A percentile compares a stretch with the other conserved stretches of the same genome.
phyloP scores from a whole-genome alignment of 2,888 invertebrate species.

The Uropetala carovei region DNA sequence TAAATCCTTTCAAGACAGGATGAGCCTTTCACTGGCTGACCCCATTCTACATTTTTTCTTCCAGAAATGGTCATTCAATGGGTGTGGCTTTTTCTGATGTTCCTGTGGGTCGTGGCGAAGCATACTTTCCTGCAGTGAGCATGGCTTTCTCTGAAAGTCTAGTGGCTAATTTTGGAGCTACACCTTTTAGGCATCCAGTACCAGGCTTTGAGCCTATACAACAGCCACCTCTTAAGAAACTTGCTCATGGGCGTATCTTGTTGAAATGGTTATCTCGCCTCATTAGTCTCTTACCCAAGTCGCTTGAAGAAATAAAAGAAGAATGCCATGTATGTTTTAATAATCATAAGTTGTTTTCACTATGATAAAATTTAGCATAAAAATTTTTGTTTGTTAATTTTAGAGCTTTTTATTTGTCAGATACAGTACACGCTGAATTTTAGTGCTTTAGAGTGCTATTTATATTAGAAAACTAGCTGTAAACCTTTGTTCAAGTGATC shows the following conservation, averaged over 20 bases:
- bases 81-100: constrained; percentile 86
- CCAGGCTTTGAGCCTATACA: constrained; percentile 83
- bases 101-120: constrained; percentile 83
- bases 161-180: constrained; percentile 87
- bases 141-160: constrained; percentile 86
- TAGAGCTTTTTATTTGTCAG: too few species aligned
- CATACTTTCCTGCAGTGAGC: constrained; percentile 89
- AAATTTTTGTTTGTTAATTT: not conserved
- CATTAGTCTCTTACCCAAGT: not conserved
- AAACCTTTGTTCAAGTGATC: too few species aligned
- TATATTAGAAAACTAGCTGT: too few species aligned
- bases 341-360: not conserved
- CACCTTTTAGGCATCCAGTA: constrained; percentile 82
- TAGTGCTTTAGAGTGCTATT: too few species aligned
- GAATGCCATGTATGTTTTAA: not conserved
- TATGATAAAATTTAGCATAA: not conserved
- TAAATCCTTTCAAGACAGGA: too few species aligned
- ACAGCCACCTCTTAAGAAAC: constrained; percentile 70
- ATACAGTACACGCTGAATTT: too few species aligned
- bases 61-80: constrained; percentile 85
- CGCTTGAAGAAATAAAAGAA: constrained; percentile 67
- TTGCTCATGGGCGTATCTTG: constrained; percentile 60
- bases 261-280: constrained; percentile 37
- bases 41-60: constrained; percentile 68
- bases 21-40: too few species aligned